Base-by-base conservation (phyloP, 2,797 vertebrate genomes). In the Dendrocincla fuliginosa region DNA sequence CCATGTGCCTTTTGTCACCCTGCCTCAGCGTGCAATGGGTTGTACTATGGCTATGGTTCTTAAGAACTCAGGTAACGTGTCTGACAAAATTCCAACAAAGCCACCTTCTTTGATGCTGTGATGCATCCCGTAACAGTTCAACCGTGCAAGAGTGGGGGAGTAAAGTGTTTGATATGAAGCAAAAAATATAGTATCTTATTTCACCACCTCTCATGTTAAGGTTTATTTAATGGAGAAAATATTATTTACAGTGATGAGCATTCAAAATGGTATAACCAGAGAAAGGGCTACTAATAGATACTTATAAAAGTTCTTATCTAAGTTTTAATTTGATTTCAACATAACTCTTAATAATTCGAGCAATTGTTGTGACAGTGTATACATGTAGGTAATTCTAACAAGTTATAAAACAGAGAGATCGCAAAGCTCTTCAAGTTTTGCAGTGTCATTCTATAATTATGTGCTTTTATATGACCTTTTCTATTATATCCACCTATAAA, bases 41-140 rank as follows among this genome's bases (percentile, higher is more conserved):
- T 37, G 3, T 33, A 22, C 13, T 49, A 37, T 19, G 19, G 9
- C 15, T 86, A 5, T 0, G 0, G 27, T 24, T 20, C 41, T 68
- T n/a, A 75, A 15, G 27, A 80, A 49, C 23, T 35, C 27, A 77
- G n/a, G 10, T 49, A 57, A 53, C 9, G 3, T 16, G 5, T 33
- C 5, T 25, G 55, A 59, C 56, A 74, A 74, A 82, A 90, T 46
- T 59, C 64, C 83, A 71, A 12, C 5, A 79, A 82, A 46, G 7
- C 14, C 55, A 74, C 19, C 20, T 55, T 68, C 37, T 71, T 70
- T 77, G 32, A 18, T 85, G 6, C 13, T 55, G 9, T 55, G 39
- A 52, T 77, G 8, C 16, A 80, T 76, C 28, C 18, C 18, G n/a
- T 50, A 59, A 16, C 7, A 42, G 24, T 65, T 76, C 24, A 68